Base-by-base conservation (phyloP, 2,797 vertebrate species). In the Cephalopachus bancanus region DNA sequence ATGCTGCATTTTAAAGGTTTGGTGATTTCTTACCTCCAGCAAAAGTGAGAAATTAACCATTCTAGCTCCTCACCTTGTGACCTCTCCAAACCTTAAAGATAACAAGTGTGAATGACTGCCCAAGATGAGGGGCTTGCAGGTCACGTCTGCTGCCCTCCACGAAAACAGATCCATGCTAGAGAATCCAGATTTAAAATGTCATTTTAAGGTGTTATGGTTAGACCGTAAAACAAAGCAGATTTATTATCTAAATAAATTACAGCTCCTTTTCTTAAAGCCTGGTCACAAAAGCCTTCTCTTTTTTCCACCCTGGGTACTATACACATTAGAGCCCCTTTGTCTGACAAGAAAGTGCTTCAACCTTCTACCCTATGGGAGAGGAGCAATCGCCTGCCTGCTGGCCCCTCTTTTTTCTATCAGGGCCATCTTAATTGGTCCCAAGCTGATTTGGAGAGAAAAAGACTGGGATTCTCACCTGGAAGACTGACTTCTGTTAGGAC, bases 161-260 rank as follows among this genome's bases (percentile, higher is more conserved):
- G 5, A 78, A 96, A 95, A 91, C 49, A 49, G 89, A 91, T 80
- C 83, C 37, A 7, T 69, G 85, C 72, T 76, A 88, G 79, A 87
- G 78, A 71, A 57, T 81, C 85, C 59, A 80, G 96, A 96, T 96
- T 97, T 97, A 95, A 97, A 97, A 97, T 88, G 95, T 96, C 96
- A 98, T 95, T 97, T 97, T 97, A 96, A 94, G 96, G 85, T 92
- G 98, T 98, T 98, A 98, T 84, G 75, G 62, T 87, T 75, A 53
- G 30, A 53, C 86, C 62, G 71, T 97, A 98, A 97, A 98, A 97
- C 93, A 97, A 95, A 97, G 91, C 85, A 97, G 97, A 97, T 98
- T 98, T 97, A 97, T 93, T 91, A 67, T 37, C 79, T 94, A 97
- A 96, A 97, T 97, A 98, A 97, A 98, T 97, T 60, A 57, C 49